Percentiles rank a stretch among this genome's conserved stretches.
Evolutionary conservation across 2,113 vertebrate genomes (phyloP).

Genomic region (Daboia siamensis): DNA sequence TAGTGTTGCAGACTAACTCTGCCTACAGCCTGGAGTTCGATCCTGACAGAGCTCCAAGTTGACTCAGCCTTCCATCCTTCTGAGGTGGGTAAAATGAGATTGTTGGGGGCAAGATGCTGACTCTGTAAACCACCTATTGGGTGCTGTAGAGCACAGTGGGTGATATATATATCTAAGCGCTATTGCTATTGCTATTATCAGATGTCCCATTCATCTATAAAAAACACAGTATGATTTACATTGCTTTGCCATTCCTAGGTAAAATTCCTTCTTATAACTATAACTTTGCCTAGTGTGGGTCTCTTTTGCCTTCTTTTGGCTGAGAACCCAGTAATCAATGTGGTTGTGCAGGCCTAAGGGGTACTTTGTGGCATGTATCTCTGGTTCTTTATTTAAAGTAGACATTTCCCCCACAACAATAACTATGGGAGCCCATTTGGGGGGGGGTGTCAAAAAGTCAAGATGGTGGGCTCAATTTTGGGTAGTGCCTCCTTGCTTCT

Average conservation of each 20-base stretch:
- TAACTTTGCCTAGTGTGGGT: not conserved
- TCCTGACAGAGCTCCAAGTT: no score
- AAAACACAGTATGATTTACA: not conserved
- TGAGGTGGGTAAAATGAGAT: no score
- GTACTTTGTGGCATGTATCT: not conserved
- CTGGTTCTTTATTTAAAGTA: not conserved
- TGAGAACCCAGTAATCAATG: not conserved
- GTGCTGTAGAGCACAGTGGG: no score
- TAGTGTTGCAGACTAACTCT: no score
- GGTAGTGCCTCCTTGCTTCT: not conserved
- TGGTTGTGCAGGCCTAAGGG: not conserved
- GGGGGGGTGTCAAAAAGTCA: not conserved
- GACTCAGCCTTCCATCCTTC: no score
- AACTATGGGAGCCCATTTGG: not conserved
- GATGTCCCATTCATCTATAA: not conserved
- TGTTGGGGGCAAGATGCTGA: no score
- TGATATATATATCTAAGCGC: no score
- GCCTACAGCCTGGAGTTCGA: no score
- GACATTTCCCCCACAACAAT: not conserved
- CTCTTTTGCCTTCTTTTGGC: no score
- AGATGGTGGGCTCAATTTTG: not conserved
- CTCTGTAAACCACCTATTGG: no score
- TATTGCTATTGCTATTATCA: not conserved
- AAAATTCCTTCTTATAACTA: not conserved
- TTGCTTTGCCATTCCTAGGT: not conserved